Percentiles rank a stretch among this genome's conserved stretches.
These are phyloP conservation scores for Oceanodroma leucorhoa DNA, from an alignment of 2,797 vertebrate species.

Conservation along the genomic window DNA sequence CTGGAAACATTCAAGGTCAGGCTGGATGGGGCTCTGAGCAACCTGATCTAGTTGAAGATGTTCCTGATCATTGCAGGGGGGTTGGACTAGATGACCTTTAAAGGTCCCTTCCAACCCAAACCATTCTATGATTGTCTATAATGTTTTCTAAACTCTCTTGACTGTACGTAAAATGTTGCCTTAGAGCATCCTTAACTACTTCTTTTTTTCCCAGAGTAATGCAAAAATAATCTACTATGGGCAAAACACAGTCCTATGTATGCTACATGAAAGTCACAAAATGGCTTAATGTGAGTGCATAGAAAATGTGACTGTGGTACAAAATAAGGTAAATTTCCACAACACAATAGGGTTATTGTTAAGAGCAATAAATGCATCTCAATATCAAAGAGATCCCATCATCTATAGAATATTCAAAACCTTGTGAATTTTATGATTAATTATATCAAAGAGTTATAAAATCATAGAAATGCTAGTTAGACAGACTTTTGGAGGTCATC, in stretches of 20 bases:
- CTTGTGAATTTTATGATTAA: neutral
- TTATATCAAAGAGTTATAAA: neutral
- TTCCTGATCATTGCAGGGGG: too few relatives aligned
- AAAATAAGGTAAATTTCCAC: neutral
- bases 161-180: neutral
- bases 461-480: neutral
- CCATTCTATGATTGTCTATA: neutral
- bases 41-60: too few relatives aligned
- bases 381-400: neutral
- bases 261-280: neutral
- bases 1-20: too few relatives aligned
- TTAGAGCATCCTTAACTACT: neutral
- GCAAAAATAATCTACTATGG: neutral
- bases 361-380: neutral
- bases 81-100: too few relatives aligned
- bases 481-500: neutral
- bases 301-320: neutral
- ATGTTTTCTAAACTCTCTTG: neutral
- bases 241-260: neutral
- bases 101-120: too few relatives aligned
- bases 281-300: neutral
- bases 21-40: too few relatives aligned
- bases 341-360: neutral
- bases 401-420: neutral
- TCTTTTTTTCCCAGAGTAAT: neutral